These are phyloP conservation scores for Hirtodrosophila alboralis DNA, from an alignment of 2,888 invertebrate genomes.

Conservation along the genomic window DNA sequence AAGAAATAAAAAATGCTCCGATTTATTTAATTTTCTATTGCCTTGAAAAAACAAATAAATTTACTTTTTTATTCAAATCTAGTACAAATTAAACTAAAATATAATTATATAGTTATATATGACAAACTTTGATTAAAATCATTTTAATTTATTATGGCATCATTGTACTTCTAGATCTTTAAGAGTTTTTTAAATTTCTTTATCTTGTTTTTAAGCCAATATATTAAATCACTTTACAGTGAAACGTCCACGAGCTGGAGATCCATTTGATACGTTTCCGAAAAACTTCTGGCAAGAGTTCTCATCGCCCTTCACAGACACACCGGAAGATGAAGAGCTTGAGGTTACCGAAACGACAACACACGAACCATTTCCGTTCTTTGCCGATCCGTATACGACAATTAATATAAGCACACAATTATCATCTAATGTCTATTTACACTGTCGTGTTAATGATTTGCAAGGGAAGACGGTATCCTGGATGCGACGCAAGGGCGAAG, in stretches of 20 bases:
- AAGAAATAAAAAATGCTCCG: no score
- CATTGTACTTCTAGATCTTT: no score
- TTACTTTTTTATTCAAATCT: no score
- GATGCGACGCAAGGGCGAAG: slow-evolving; percentile 88
- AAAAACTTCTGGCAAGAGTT: slow-evolving; percentile 84
- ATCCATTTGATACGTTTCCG: slow-evolving; percentile 84
- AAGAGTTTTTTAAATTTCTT: neutral
- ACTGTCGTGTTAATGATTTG: slow-evolving; percentile 88
- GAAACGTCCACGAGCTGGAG: slow-evolving; percentile 83
- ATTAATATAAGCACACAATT: slow-evolving; percentile 89
- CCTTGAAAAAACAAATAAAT: no score
- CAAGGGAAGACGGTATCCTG: slow-evolving; percentile 90
- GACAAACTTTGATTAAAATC: no score
- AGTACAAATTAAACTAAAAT: no score
- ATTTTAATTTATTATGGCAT: no score
- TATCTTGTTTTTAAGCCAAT: neutral
- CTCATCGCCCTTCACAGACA: slow-evolving; percentile 84
- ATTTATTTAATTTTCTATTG: no score
- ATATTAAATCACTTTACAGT: slow-evolving; percentile 65
- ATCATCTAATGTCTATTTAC: slow-evolving; percentile 87
- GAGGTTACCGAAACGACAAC: slow-evolving; percentile 85
- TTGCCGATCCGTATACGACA: slow-evolving; percentile 87
- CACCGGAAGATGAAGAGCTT: slow-evolving; percentile 83
- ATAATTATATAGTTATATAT: no score
- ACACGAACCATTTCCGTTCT: slow-evolving; percentile 89